Evolutionary conservation across 2,113 vertebrate genomes (phyloP), one percentile per base, ranked within the genome.

Genomic region (Apodemus sylvaticus): DNA sequence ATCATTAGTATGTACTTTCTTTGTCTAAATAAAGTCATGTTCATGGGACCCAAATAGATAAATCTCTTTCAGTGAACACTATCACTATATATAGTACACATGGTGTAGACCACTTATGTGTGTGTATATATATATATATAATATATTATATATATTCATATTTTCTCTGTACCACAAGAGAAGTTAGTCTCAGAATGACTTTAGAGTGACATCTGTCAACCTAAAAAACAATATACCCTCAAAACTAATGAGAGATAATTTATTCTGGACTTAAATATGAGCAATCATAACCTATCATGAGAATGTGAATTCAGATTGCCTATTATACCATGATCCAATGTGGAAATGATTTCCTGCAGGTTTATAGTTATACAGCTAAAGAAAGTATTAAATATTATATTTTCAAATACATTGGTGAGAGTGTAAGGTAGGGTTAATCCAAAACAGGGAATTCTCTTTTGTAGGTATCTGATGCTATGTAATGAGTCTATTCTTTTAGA

Each of bases 141-240:
- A 91, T n/a, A n/a, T n/a, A n/a, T n/a, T n/a, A n/a, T n/a, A n/a
- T 66, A n/a, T 70, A 74, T 34, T 66, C 24, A 77, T 66, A 96
- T 7, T 86, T 26, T 91, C 8, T 86, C n/a, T 91, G 19, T 45
- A 7, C 81, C 22, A 24, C 60, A 62, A 62, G 20, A 62, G 60
- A 85, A 89, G 2, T 77, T 66, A 8, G 55, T 78, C 42, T 16
- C 26, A 24, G 36, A 89, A 55, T 64, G 42, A 82, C 29, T 91
- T 70, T 86, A 58, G 58, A 39, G 26, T 83, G n/a, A 42, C 24
- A 3, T 17, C 29, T 64, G 29, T 86, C 42, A 48, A 48, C 26
- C 26, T 45, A 66, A 66, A 64, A 14, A 26, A 17, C 24, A 77
- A 22, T 31, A 86, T 12, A 4, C 17, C 1, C 60, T 36, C 5